phyloP scores from a whole-genome alignment of 2,113 vertebrate species.

The Sander lucioperca region DNA sequence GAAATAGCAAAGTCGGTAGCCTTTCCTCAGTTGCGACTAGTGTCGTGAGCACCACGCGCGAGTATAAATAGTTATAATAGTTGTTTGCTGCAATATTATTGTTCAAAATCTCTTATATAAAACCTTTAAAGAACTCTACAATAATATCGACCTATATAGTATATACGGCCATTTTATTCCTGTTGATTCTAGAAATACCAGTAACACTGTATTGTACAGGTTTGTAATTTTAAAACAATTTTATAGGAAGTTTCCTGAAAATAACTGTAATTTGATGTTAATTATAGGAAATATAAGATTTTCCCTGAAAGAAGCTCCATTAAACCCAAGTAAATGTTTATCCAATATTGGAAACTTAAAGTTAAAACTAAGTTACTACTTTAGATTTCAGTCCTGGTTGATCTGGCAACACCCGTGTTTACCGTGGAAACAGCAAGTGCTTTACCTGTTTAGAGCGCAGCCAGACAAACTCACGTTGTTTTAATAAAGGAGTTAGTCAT shows the following conservation, averaged over 20 bases:
- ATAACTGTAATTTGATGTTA: neutral
- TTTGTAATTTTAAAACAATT: slow-evolving; percentile 8
- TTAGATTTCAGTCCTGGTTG: neutral
- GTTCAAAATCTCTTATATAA: too few species aligned
- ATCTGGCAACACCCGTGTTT: too few species aligned
- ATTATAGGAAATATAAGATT: neutral
- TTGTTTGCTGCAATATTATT: too few species aligned
- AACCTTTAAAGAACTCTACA: neutral
- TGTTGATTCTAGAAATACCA: neutral
- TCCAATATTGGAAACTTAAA: neutral
- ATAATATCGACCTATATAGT: neutral
- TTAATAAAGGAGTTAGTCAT: neutral
- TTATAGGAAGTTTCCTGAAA: neutral
- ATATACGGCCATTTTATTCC: neutral
- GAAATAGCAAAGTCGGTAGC: too few species aligned
- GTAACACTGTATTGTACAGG: neutral
- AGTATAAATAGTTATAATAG: too few species aligned
- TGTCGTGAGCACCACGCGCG: too few species aligned
- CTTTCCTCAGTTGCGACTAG: too few species aligned
- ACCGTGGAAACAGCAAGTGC: too few species aligned
- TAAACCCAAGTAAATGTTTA: neutral
- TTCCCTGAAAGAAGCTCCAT: neutral
- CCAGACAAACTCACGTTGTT: neutral
- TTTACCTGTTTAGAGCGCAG: neutral
- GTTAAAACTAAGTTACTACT: neutral